Evolutionary conservation across 2,888 invertebrate species (phyloP), one percentile per base, ranked within the genome.

Genomic region (Sepioteuthis lessoniana): DNA sequence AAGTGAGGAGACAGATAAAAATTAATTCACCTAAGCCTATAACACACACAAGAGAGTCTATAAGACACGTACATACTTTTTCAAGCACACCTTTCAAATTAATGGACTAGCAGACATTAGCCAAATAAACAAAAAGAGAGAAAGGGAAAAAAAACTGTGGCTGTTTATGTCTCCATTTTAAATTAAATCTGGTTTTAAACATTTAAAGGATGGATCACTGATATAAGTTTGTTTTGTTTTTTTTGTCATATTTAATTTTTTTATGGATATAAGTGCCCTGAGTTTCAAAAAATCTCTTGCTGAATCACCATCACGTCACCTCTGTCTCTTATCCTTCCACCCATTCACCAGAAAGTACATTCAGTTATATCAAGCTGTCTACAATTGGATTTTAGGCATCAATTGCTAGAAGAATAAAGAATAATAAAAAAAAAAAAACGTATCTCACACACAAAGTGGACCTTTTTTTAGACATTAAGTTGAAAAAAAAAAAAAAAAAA

Each of bases 151-250:
- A 76, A 13, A 76, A 76, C 16, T 13, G n/a, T 76, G n/a, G 76
- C 76, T 76, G n/a, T 76, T 76, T 1, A 76, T 76, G 76, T 76
- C 76, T 76, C 76, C 76, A 76, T 76, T 76, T 76, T 76, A n/a
- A 76, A 76, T 76, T 76, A 76, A 76, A 76, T 76, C 76, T 76
- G 76, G 76, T n/a, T 76, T 76, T n/a, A 16, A 76, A 76, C 76
- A n/a, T 76, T 76, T 76, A 76, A 35, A 76, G 76, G 76, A 76
- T 76, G 76, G 76, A 76, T 76, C 76, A 35, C 76, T 76, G 76
- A 76, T 76, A n/a, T 76, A 35, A 76, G 76, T 76, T 55, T 76
- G n/a, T 76, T 76, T 76, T n/a, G 1, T n/a, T 76, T 10, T n/a
- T n/a, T 76, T 10, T 76, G 10, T 76, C n/a, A 13, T 76, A n/a